Conservation (phyloP, 2,888 invertebrate genomes). For the Nineta flava region DNA sequence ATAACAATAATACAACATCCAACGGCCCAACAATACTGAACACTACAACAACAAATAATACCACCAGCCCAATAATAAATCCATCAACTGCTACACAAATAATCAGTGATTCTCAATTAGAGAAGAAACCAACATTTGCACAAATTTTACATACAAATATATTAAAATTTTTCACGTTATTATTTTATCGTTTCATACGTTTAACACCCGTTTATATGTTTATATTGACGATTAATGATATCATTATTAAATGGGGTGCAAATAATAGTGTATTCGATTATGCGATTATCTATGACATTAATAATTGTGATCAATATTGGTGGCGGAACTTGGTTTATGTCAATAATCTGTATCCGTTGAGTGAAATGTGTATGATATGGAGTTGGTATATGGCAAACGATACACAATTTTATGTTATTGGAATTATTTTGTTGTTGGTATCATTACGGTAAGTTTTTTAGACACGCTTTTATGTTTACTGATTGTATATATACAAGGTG, state of each 20-base stretch:
- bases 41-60: too few species aligned
- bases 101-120: too few species aligned
- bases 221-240: constrained; percentile 57
- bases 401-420: constrained; percentile 59
- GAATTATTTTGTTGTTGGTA: constrained; percentile 44
- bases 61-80: too few species aligned
- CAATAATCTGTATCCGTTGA: constrained; percentile 60
- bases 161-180: constrained; percentile 32
- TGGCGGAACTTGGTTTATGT: constrained; percentile 74
- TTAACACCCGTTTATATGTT: constrained; percentile 71
- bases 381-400: constrained; percentile 73
- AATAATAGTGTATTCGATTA: constrained; percentile 59
- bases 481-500: too few species aligned
- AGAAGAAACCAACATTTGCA: too few species aligned
- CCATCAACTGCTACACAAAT: too few species aligned
- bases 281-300: constrained; percentile 43
- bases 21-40: too few species aligned
- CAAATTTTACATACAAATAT: constrained; percentile 16
- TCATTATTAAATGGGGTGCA: constrained; percentile 53
- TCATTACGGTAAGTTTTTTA: constrained; percentile 43
- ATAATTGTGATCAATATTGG: constrained; percentile 64
- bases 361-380: constrained; percentile 69
- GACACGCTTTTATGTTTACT: too few species aligned
- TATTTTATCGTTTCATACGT: constrained; percentile 50
- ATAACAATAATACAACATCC: background rate